Evolutionary conservation across 2,888 invertebrate genomes (phyloP).

Genomic region (Oligia fasciuncula): DNA sequence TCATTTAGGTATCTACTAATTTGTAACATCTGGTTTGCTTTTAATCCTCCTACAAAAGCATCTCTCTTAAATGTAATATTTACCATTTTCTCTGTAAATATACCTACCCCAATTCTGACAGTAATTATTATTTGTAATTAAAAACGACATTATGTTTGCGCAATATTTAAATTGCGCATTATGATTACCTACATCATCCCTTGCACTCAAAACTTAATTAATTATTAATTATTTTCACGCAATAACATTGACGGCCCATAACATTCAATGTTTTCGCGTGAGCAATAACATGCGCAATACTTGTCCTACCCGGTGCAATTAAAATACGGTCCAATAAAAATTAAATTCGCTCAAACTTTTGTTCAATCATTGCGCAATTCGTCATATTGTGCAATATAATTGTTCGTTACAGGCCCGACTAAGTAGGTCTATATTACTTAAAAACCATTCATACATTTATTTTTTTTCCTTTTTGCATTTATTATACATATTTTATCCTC

Average conservation of each 20-base stretch:
- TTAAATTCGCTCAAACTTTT: neutral
- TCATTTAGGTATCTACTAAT: conserved; percentile 14
- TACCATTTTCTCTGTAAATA: neutral
- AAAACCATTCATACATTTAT: neutral
- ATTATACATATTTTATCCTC: neutral
- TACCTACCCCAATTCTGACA: neutral
- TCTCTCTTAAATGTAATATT: neutral
- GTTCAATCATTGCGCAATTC: neutral
- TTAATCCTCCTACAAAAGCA: conserved; percentile 12
- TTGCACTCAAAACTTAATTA: neutral
- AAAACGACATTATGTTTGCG: neutral
- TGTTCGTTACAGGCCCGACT: neutral
- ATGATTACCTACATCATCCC: neutral
- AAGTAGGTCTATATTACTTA: neutral
- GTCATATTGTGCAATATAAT: neutral
- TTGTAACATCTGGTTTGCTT: conserved; percentile 1
- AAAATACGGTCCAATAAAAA: neutral
- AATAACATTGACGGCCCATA: neutral
- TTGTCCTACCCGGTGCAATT: neutral
- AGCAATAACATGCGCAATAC: neutral
- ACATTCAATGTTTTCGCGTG: neutral
- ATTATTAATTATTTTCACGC: neutral
- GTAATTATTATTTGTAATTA: conserved; percentile 4
- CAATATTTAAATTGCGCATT: neutral
- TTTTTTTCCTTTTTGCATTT: neutral